Percentiles rank a stretch among this genome's conserved stretches.
Conservation (phyloP, 2,113 vertebrate genomes). For the Cyanoderma ruficeps region DNA sequence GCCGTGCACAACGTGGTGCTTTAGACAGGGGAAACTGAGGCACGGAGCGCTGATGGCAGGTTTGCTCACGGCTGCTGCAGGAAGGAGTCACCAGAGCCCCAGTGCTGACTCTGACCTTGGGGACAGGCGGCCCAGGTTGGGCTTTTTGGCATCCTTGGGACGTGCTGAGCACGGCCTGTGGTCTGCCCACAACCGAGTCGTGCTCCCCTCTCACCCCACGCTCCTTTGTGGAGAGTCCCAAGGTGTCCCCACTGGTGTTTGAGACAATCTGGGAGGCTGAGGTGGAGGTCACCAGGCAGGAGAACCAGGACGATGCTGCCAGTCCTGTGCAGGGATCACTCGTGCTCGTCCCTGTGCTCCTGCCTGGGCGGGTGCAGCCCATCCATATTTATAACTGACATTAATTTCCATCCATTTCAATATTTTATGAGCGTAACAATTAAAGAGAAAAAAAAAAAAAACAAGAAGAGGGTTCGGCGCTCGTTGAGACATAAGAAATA, state of each 20-base stretch:
- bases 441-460: background rate
- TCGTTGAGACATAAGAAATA: background rate
- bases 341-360: background rate
- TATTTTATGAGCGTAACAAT: background rate
- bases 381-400: background rate
- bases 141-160: background rate
- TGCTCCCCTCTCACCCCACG: accelerated
- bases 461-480: background rate
- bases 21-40: slow-evolving; percentile 7
- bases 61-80: slow-evolving; percentile 31
- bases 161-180: background rate
- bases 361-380: background rate
- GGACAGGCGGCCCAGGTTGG: background rate
- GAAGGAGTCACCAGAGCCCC: background rate
- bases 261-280: background rate
- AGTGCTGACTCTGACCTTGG: background rate
- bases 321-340: accelerated
- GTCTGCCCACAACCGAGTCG: background rate
- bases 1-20: background rate
- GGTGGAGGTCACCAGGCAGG: background rate
- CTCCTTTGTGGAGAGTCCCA: background rate
- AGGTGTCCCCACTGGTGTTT: background rate
- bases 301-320: background rate
- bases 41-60: background rate
- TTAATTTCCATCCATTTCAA: background rate